These are phyloP conservation scores for Platygyra sinensis DNA, from an alignment of 64 coral and sea anemone species.

Conservation along the genomic window DNA sequence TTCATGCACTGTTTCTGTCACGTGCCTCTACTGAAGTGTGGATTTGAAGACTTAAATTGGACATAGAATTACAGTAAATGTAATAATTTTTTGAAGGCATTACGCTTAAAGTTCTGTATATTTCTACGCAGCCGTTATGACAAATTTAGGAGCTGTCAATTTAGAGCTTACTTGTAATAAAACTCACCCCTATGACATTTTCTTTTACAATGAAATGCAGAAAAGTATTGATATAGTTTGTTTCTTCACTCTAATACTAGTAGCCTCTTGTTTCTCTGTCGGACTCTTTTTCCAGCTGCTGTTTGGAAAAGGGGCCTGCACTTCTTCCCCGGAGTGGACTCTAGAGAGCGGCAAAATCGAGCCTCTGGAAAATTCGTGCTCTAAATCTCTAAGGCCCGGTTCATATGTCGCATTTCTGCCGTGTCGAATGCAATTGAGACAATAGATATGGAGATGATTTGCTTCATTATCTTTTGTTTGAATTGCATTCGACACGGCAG, in stretches of 20 bases:
- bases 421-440: too few species aligned
- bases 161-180: conserved; percentile 5
- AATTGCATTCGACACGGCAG: too few species aligned
- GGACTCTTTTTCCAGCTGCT: too few species aligned
- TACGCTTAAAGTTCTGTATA: neutral
- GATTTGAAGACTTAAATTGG: neutral
- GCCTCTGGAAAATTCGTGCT: too few species aligned
- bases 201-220: conserved; percentile 23
- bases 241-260: too few species aligned
- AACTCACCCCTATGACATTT: neutral
- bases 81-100: neutral
- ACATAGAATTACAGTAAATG: neutral
- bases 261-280: neutral
- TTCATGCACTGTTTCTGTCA: neutral
- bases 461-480: too few species aligned
- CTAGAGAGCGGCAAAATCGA: too few species aligned
- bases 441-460: too few species aligned
- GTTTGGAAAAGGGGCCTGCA: too few species aligned
- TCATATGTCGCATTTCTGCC: too few species aligned
- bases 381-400: too few species aligned
- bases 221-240: neutral
- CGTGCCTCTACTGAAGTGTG: neutral
- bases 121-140: neutral
- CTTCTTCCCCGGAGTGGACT: too few species aligned
- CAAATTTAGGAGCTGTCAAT: neutral